Evolutionary conservation across 2,888 invertebrate genomes (phyloP).

Genomic region (Brachylomia viminalis): DNA sequence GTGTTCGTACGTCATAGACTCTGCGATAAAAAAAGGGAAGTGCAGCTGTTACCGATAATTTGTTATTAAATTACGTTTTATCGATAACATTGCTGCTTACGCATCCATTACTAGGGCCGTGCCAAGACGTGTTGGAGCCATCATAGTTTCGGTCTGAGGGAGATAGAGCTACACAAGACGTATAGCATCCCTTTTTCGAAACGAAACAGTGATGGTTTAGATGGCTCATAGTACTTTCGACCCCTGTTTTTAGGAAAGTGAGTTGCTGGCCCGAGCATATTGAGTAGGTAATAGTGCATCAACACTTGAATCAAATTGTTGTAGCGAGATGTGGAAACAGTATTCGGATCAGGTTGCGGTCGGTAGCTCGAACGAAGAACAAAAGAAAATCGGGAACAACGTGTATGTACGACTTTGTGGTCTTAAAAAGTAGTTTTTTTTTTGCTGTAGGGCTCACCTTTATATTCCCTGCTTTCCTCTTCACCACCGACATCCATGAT

Average conservation of each 20-base stretch:
- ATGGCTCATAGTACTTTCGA: slow-evolving; percentile 4
- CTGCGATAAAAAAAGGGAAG: not conserved
- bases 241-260: slow-evolving; percentile 2
- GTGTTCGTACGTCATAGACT: not conserved
- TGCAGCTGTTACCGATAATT: not conserved
- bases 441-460: slow-evolving; percentile 5
- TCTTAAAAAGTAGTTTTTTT: slow-evolving; percentile 31
- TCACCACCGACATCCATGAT: not conserved
- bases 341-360: slow-evolving; percentile 2
- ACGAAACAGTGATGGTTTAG: not conserved
- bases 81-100: not conserved
- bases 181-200: slow-evolving; percentile 2
- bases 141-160: not conserved
- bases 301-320: slow-evolving; percentile 34
- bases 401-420: slow-evolving; percentile 35
- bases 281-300: slow-evolving; percentile 13
- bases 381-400: not conserved
- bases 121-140: not conserved
- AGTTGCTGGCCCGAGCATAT: slow-evolving; percentile 1
- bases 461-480: not conserved
- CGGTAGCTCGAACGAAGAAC: slow-evolving; percentile 38
- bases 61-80: not conserved
- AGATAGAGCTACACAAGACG: not conserved
- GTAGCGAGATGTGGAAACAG: slow-evolving; percentile 41
- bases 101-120: not conserved